A percentile compares a stretch with the other conserved stretches of the same genome.
Conservation (phyloP, 2,888 invertebrate genomes). For the Uropetala carovei region DNA sequence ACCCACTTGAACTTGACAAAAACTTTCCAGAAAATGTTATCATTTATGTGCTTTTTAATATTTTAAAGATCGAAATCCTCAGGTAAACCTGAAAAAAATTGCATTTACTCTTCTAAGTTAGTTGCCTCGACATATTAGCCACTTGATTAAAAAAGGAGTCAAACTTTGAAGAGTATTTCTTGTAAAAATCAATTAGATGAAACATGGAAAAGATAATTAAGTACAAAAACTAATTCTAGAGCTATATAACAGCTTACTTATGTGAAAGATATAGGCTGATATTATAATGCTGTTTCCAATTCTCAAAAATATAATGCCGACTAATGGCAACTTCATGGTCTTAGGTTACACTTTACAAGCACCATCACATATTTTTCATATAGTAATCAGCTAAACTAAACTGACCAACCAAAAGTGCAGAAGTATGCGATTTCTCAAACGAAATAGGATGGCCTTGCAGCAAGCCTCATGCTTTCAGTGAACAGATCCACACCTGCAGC, state of each 20-base stretch:
- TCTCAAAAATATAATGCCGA: not conserved
- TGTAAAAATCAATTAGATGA: not conserved
- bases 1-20: no score
- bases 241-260: not conserved
- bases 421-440: not conserved
- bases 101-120: not conserved
- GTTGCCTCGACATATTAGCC: not conserved
- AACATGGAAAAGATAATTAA: not conserved
- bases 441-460: constrained; percentile 9
- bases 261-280: not conserved
- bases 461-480: not conserved
- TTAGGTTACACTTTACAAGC: not conserved
- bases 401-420: not conserved
- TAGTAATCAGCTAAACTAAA: not conserved
- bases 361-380: not conserved
- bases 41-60: not conserved
- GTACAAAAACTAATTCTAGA: not conserved
- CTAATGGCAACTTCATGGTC: not conserved
- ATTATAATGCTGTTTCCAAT: not conserved
- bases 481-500: constrained; percentile 10
- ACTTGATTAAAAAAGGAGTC: not conserved
- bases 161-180: not conserved
- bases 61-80: not conserved
- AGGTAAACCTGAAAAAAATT: not conserved
- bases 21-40: no score